A percentile compares a stretch with the other conserved stretches of the same genome.
Evolutionary conservation across 2,888 invertebrate genomes (phyloP).

Genomic region (Luperina testacea): DNA sequence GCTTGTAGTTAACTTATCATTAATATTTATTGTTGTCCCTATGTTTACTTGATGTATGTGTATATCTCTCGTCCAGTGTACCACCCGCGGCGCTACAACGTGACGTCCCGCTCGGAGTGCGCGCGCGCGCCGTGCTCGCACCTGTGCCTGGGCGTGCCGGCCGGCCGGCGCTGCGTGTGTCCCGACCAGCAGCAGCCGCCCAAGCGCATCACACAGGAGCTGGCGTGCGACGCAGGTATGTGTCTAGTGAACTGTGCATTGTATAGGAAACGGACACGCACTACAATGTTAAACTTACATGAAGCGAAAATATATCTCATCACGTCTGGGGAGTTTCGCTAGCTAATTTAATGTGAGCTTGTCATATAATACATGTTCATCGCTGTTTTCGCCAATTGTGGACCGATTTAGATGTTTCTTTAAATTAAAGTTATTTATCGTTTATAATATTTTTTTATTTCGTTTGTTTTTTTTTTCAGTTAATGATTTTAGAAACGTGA

Average conservation of each 20-base stretch:
- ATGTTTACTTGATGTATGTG: background rate
- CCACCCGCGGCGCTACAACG: conserved; percentile 95
- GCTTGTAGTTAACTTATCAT: too few species aligned
- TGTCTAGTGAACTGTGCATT: background rate
- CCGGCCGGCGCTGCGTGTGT: conserved; percentile 96
- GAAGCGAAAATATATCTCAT: background rate
- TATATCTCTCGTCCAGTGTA: conserved; percentile 90
- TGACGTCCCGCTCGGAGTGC: conserved; percentile 92
- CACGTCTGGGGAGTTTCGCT: background rate
- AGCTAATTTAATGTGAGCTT: background rate
- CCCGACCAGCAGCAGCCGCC: conserved; percentile 92
- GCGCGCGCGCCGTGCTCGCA: conserved; percentile 94
- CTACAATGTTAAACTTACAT: too few species aligned
- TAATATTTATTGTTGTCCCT: background rate
- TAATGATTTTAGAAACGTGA: background rate
- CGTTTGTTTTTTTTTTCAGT: too few species aligned
- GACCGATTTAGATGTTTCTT: background rate
- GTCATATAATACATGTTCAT: background rate
- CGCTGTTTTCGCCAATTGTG: too few species aligned
- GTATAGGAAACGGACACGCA: background rate
- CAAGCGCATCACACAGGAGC: conserved; percentile 91
- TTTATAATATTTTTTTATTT: background rate
- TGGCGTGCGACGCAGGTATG: conserved; percentile 94
- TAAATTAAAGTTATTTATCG: background rate
- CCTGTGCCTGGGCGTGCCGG: conserved; percentile 97